phyloP scores from a whole-genome alignment of 2,797 vertebrate species.

The Crenichthys baileyi region DNA sequence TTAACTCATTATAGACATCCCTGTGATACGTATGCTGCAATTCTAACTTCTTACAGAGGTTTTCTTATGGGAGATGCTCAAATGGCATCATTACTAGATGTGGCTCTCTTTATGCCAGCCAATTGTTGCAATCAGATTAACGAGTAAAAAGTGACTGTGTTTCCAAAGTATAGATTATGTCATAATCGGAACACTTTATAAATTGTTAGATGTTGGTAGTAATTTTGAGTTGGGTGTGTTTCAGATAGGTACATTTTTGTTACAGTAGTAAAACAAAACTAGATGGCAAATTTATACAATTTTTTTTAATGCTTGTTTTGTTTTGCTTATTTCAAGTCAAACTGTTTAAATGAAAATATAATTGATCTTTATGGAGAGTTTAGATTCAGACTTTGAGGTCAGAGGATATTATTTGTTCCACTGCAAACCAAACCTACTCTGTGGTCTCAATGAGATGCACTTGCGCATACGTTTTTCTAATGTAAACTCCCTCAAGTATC shows the following conservation, averaged over 20 bases:
- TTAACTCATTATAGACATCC: slow-evolving; percentile 37
- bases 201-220: slow-evolving; percentile 26
- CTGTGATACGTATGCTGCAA: slow-evolving; percentile 49
- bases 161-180: slow-evolving; percentile 22
- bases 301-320: not conserved
- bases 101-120: slow-evolving; percentile 21
- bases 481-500: slow-evolving; percentile 33
- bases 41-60: slow-evolving; percentile 21
- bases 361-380: slow-evolving; percentile 43
- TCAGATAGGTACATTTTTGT: slow-evolving; percentile 27
- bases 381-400: slow-evolving; percentile 40
- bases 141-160: slow-evolving; percentile 35
- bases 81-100: slow-evolving; percentile 2
- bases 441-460: slow-evolving; percentile 48
- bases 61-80: slow-evolving; percentile 27
- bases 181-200: slow-evolving; percentile 31
- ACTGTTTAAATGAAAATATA: slow-evolving; percentile 64
- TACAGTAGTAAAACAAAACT: not conserved
- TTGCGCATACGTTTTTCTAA: slow-evolving; percentile 34
- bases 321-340: slow-evolving; percentile 51
- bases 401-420: slow-evolving; percentile 38
- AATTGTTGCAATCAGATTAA: slow-evolving; percentile 51
- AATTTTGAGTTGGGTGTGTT: slow-evolving; percentile 38
- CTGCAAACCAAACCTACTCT: slow-evolving; percentile 41
- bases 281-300: slow-evolving; percentile 23